These are phyloP conservation scores for Drosophila funebris DNA, from an alignment of 1,140 invertebrate genomes.

Conservation along the genomic window DNA sequence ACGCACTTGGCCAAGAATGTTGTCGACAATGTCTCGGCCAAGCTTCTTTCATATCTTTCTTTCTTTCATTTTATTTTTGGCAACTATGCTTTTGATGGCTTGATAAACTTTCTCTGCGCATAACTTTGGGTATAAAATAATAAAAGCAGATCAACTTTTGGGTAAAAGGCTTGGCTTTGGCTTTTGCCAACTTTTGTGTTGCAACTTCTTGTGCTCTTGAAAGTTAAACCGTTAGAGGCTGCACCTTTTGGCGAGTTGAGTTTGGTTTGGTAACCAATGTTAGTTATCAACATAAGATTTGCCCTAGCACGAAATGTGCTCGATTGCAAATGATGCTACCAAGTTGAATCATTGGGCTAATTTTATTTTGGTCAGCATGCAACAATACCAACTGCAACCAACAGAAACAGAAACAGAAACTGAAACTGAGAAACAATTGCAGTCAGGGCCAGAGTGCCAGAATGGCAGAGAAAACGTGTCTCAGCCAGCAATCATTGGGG, in stretches of 20 bases:
- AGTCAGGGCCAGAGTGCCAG: too few relatives aligned
- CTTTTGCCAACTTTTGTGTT: constrained; percentile 51
- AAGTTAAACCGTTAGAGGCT: constrained; percentile 30
- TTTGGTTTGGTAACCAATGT: constrained; percentile 19
- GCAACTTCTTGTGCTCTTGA: constrained; percentile 37
- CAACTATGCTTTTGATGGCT: constrained; percentile 60
- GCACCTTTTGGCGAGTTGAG: constrained; percentile 45
- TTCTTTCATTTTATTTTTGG: constrained; percentile 45
- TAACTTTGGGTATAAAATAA: constrained; percentile 59
- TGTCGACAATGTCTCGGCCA: background rate
- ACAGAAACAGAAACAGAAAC: background rate
- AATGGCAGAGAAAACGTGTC: constrained; percentile 38
- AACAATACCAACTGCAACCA: too few relatives aligned
- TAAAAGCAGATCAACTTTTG: constrained; percentile 39
- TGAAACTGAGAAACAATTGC: constrained; percentile 10
- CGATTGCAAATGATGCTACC: constrained; percentile 62
- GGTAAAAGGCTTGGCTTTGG: constrained; percentile 15
- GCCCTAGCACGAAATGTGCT: constrained; percentile 18
- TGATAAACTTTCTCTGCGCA: constrained; percentile 69
- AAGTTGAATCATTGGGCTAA: constrained; percentile 68
- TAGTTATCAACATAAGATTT: constrained; percentile 38
- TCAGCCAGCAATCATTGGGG: constrained; percentile 52
- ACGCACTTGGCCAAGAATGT: constrained; percentile 6
- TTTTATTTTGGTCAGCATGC: constrained; percentile 38
- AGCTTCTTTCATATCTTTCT: constrained; percentile 1